Base-by-base conservation (phyloP, 2,797 vertebrate genomes). In the Carapus acus region DNA sequence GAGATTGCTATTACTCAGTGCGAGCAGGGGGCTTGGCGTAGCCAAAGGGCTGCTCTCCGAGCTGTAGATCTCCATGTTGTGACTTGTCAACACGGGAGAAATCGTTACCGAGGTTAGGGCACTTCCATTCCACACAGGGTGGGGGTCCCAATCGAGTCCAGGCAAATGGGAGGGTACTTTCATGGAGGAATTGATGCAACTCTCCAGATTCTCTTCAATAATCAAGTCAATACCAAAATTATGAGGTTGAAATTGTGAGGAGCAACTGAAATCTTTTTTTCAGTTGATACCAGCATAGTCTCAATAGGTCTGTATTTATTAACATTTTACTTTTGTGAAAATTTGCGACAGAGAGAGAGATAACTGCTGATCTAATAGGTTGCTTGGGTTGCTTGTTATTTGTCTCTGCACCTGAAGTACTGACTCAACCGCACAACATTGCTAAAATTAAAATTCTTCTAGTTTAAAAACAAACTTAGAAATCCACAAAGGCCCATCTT, bases 31-130 rank as follows among this genome's bases (percentile, higher is more conserved):
- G 80, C 77, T 80, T 54, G 76, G 80, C 50, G 83, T 86, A 85
- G 87, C 88, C 87, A 88, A 87, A 88, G 84, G 81, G 83, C 85
- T 85, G 84, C 81, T 87, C 85, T 85, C 81, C 75, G 79, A 83
- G 84, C 86, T 86, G 86, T 85, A 86, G 82, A 89, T 88, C 87
- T 87, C 84, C 82, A 84, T 88, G 88, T 88, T 86, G 87, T 85
- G 83, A 86, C 88, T 90, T 86, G 86, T 88, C 86, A 88, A 88
- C 88, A 87, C 78, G 70, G 76, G 76, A 80, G 84, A 87, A 88
- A 89, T 88, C 85, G 78, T 87, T 88, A 86, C 78, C 77, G 77
- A 74, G 81, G 79, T 77, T 81, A 78, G 76, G 84, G 81, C 83
- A 80, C 84, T 84, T 78, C 82, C 79, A 83, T 81, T 86, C 71